Base-by-base conservation (phyloP, 2,888 invertebrate genomes). In the Napeogenes inachia region DNA sequence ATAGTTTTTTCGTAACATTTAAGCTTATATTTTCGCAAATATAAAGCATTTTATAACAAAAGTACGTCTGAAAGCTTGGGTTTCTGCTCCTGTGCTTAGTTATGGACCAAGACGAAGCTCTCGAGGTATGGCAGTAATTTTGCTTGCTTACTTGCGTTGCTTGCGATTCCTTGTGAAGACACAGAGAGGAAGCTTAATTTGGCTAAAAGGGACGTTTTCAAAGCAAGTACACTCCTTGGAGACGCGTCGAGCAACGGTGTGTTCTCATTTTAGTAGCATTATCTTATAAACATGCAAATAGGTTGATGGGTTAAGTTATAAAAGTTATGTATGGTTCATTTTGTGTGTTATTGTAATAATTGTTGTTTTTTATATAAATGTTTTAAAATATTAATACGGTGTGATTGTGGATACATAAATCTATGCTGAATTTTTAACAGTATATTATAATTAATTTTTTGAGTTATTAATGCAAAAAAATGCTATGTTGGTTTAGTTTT, bases 181-280 rank as follows among this genome's bases (percentile, higher is more conserved):
- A 61, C 58, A 62, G 66, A 63, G 63, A 65, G 66, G 66, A 54
- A 66, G 66, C 70, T 69, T 68, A 70, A 71, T 70, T 71, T 68
- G 63, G 65, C 66, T 68, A 65, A 70, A 69, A 69, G 67, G 66
- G 61, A 69, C 65, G 65, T 62, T 63, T 66, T 69, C 66, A 68
- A 70, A 71, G 68, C 64, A 65, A 65, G 64, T 63, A 59, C 60
- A 61, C 60, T 61, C 60, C 30, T 50, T 30, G 10, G 42, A 42
- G 50, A 50, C 45, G 50, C 50, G 59, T 54, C 46, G 59, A 59
- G 59, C 12, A 53, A 45, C 33, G 56, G 55, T 64, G 59, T 64
- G 56, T 59, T 59, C 60, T 42, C 56, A 63, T 60, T 57, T 60
- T 60, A 60, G 42, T 47, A 46, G 54, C 56, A 60, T 60, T 57